Evolutionary conservation across 1,140 invertebrate species (phyloP).

Genomic region (Copidosoma floridanum): DNA sequence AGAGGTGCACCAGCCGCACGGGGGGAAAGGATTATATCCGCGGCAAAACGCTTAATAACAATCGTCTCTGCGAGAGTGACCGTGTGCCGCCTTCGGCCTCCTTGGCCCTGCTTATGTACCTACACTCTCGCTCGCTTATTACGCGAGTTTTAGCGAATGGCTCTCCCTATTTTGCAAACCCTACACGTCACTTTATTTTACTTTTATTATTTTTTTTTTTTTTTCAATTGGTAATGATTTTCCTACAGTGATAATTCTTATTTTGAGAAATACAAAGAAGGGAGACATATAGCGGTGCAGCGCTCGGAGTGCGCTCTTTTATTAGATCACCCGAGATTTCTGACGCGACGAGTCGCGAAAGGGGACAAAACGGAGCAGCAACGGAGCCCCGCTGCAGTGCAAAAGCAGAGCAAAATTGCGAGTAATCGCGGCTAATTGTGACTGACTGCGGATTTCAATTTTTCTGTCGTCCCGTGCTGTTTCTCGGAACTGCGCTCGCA

Average conservation of each 20-base stretch:
- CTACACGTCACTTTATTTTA: no score
- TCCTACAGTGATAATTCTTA: no score
- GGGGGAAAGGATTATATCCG: conserved; percentile 9
- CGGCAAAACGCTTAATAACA: conserved; percentile 23
- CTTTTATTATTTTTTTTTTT: no score
- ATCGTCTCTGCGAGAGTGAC: conserved; percentile 5
- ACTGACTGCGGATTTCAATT: not conserved
- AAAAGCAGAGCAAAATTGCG: conserved; percentile 4
- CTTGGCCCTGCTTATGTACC: not conserved
- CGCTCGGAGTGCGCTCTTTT: no score
- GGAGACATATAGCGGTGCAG: not conserved
- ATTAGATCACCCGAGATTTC: conserved; percentile 25
- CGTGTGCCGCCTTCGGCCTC: not conserved
- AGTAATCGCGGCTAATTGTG: conserved; percentile 14
- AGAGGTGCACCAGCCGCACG: not conserved
- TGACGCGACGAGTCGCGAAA: conserved; percentile 1
- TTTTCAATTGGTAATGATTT: no score
- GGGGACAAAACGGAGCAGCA: no score
- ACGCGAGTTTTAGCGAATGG: no score
- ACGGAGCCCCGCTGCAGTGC: no score
- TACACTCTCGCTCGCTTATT: not conserved
- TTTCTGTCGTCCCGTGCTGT: no score
- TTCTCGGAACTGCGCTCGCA: no score
- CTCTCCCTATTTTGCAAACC: no score
- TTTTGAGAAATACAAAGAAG: not conserved